phyloP scores from a whole-genome alignment of 2,113 vertebrate genomes.

The Synchiropus splendidus region DNA sequence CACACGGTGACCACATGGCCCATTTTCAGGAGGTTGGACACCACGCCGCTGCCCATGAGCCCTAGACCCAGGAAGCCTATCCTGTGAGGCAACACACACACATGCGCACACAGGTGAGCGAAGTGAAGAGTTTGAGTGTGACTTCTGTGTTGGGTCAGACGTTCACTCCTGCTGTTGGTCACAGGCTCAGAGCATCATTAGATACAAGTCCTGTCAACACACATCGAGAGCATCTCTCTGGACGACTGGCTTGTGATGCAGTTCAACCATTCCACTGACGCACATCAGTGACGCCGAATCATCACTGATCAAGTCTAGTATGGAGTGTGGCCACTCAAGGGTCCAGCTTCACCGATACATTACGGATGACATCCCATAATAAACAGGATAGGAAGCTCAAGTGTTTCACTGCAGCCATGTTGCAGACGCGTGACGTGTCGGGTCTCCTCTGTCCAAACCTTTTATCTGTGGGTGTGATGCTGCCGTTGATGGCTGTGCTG shows the following conservation, averaged over 20 bases:
- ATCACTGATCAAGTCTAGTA: no score
- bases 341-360: no score
- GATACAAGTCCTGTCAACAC: no score
- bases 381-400: no score
- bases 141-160: background rate
- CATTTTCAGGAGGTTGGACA: conserved; percentile 97
- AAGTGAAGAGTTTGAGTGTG: background rate
- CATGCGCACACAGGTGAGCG: background rate
- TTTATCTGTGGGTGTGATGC: conserved; percentile 95
- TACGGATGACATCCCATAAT: no score
- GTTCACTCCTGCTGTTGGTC: background rate
- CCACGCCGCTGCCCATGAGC: conserved; percentile 95
- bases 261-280: no score
- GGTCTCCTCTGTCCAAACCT: conserved; percentile 73
- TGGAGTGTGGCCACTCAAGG: no score
- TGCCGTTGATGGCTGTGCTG: conserved; percentile 96
- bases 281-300: no score
- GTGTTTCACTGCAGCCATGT: no score
- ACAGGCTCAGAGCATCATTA: background rate
- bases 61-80: conserved; percentile 98
- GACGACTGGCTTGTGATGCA: no score
- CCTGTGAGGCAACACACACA: conserved; percentile 53
- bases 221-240: no score
- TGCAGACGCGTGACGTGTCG: no score
- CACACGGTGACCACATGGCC: conserved; percentile 96